Conservation (phyloP, 2,113 vertebrate genomes). For the Dunckerocampus dactyliophorus region DNA sequence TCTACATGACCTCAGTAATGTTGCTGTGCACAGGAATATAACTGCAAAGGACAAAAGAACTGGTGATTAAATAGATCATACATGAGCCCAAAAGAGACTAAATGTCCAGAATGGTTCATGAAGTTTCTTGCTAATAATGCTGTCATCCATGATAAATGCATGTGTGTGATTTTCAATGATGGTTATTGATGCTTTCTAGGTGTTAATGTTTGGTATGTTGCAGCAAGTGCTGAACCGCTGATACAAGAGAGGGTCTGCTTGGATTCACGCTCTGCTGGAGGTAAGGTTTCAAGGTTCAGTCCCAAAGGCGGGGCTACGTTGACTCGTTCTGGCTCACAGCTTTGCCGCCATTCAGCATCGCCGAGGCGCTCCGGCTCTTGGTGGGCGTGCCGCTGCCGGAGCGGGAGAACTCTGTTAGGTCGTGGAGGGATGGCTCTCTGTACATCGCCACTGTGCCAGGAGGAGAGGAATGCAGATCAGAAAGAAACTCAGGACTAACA, state of each 20-base stretch:
- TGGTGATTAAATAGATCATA: slow-evolving; percentile 50
- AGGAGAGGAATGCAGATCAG: slow-evolving; percentile 12
- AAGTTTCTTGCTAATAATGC: slow-evolving; percentile 23
- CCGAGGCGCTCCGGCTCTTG: slow-evolving; percentile 96
- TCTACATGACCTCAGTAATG: slow-evolving; percentile 58
- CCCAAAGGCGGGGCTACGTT: slow-evolving; percentile 85
- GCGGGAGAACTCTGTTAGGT: slow-evolving; percentile 96
- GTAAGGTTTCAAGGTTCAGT: slow-evolving; percentile 82
- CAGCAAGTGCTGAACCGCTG: slow-evolving; percentile 76
- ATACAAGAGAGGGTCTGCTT: slow-evolving; percentile 80
- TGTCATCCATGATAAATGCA: slow-evolving; percentile 33
- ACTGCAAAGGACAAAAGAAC: slow-evolving; percentile 31
- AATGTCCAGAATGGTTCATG: slow-evolving; percentile 40
- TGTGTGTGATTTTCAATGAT: slow-evolving; percentile 30
- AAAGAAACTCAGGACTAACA: neutral
- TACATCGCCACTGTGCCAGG: slow-evolving; percentile 93
- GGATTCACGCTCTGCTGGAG: slow-evolving; percentile 90
- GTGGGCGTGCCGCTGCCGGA: slow-evolving; percentile 98
- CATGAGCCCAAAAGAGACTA: slow-evolving; percentile 65
- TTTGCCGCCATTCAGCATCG: slow-evolving; percentile 95
- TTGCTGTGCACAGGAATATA: slow-evolving; percentile 32
- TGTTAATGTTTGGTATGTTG: slow-evolving; percentile 48
- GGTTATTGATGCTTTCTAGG: slow-evolving; percentile 34
- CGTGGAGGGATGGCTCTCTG: slow-evolving; percentile 96
- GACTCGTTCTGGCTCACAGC: slow-evolving; percentile 96